Conservation (phyloP, 1,140 invertebrate genomes). For the Antheraea pernyi region DNA sequence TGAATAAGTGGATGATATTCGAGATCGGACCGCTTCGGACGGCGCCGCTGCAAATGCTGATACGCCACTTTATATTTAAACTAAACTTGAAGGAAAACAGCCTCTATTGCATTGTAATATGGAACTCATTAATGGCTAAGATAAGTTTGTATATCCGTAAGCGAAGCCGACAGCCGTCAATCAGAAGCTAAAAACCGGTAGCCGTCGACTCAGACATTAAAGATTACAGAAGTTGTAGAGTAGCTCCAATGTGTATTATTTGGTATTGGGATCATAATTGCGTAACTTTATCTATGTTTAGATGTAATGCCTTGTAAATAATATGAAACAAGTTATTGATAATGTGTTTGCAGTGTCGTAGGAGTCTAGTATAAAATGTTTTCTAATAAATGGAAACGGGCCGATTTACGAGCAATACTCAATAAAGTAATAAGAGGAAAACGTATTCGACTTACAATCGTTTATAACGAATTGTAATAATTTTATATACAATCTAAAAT, state of each 20-base stretch:
- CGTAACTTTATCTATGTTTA: conserved; percentile 6
- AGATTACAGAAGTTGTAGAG: conserved; percentile 62
- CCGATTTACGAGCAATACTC: background rate
- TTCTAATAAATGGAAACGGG: background rate
- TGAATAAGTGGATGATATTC: conserved; percentile 76
- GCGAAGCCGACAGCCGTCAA: conserved; percentile 76
- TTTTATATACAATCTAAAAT: too few relatives aligned
- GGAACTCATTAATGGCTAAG: conserved; percentile 19
- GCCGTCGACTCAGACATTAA: conserved; percentile 68
- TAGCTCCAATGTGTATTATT: conserved; percentile 25
- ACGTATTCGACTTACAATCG: background rate
- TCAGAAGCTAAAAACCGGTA: conserved; percentile 77
- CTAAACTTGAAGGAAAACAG: conserved; percentile 26
- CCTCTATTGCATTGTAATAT: conserved; percentile 31
- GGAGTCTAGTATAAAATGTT: background rate
- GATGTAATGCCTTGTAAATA: background rate
- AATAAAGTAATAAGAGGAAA: background rate
- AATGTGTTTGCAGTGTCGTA: background rate
- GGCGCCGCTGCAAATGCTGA: conserved; percentile 68
- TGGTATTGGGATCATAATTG: conserved; percentile 8
- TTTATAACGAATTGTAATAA: too few relatives aligned
- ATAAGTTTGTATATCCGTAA: conserved; percentile 50
- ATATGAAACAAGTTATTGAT: background rate
- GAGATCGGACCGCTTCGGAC: conserved; percentile 65
- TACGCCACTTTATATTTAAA: conserved; percentile 22